Evolutionary conservation across 2,888 invertebrate genomes (phyloP).

Genomic region (Xiphydria camelus): DNA sequence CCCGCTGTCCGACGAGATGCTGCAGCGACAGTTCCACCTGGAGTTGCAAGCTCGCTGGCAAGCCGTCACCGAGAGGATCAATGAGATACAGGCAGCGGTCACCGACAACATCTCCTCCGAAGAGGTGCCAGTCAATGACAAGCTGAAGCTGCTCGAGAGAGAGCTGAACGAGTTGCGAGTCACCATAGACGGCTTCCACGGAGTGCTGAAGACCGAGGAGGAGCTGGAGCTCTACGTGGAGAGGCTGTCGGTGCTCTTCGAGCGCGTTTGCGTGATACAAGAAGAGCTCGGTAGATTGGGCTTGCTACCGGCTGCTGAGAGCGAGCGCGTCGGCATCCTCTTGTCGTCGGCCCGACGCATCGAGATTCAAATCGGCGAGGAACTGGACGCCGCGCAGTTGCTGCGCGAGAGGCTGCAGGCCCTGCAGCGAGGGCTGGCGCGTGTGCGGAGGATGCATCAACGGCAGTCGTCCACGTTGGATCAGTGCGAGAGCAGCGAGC

Average conservation of each 20-base stretch:
- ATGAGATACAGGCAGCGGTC: constrained; percentile 68
- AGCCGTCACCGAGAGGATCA: constrained; percentile 67
- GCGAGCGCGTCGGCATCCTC: constrained; percentile 75
- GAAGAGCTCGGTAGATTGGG: constrained; percentile 79
- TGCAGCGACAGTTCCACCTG: constrained; percentile 77
- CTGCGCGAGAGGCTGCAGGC: constrained; percentile 76
- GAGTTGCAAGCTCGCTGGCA: constrained; percentile 80
- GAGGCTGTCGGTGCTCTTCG: constrained; percentile 75
- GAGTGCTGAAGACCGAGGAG: constrained; percentile 81
- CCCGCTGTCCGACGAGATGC: constrained; percentile 82
- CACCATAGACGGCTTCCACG: constrained; percentile 72
- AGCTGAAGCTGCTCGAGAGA: constrained; percentile 73
- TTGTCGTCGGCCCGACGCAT: constrained; percentile 72
- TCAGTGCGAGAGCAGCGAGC: constrained; percentile 72
- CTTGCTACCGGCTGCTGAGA: constrained; percentile 72
- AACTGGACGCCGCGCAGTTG: constrained; percentile 73
- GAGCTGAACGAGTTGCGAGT: constrained; percentile 75
- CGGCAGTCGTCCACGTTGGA: constrained; percentile 64
- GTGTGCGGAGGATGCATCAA: constrained; percentile 71
- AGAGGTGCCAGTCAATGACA: constrained; percentile 74
- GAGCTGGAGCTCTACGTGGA: constrained; percentile 82
- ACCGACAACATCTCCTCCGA: constrained; percentile 74
- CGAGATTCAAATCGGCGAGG: constrained; percentile 74
- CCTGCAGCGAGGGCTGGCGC: constrained; percentile 72
- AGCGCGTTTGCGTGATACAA: constrained; percentile 76